Evolutionary conservation across 30 jellyfish, hydroid and myxozoan species (phyloP).

Genomic region (Catostylus mosaicus): DNA sequence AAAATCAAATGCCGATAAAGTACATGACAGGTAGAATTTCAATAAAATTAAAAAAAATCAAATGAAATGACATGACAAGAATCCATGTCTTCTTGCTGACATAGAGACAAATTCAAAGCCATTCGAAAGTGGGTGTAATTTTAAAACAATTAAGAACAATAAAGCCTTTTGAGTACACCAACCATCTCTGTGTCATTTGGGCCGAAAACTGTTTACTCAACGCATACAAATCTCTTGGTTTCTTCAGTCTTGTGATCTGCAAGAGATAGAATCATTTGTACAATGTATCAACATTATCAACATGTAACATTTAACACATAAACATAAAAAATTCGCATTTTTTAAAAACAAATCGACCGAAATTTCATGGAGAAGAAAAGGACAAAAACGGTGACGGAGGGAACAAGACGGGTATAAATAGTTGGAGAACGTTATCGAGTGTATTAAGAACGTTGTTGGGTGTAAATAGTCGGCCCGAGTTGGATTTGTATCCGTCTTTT

Average conservation of each 20-base stretch:
- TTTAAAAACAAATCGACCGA: neutral
- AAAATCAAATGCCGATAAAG: too few relatives aligned
- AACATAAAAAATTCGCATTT: neutral
- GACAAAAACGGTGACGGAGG: neutral
- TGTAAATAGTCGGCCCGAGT: neutral
- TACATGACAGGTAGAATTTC: too few relatives aligned
- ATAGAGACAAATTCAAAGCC: too few relatives aligned
- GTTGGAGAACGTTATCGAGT: neutral
- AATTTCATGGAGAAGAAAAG: neutral
- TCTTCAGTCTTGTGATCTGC: slow-evolving; percentile 79
- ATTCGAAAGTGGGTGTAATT: too few relatives aligned
- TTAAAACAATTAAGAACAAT: too few relatives aligned
- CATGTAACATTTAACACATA: too few relatives aligned
- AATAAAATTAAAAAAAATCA: too few relatives aligned
- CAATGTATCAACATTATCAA: too few relatives aligned
- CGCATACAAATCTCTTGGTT: slow-evolving; percentile 88
- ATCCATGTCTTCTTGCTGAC: too few relatives aligned
- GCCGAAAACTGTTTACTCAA: slow-evolving; percentile 42
- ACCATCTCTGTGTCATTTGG: slow-evolving; percentile 79
- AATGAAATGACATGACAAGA: too few relatives aligned
- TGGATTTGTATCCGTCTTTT: neutral
- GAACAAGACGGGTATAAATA: neutral
- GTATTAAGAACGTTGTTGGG: neutral
- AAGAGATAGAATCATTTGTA: too few relatives aligned
- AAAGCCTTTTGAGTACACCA: too few relatives aligned